A percentile compares a stretch with the other conserved stretches of the same genome.
These are phyloP conservation scores for Trichonephila clavata DNA, from an alignment of 1,140 invertebrate species.

Conservation along the genomic window DNA sequence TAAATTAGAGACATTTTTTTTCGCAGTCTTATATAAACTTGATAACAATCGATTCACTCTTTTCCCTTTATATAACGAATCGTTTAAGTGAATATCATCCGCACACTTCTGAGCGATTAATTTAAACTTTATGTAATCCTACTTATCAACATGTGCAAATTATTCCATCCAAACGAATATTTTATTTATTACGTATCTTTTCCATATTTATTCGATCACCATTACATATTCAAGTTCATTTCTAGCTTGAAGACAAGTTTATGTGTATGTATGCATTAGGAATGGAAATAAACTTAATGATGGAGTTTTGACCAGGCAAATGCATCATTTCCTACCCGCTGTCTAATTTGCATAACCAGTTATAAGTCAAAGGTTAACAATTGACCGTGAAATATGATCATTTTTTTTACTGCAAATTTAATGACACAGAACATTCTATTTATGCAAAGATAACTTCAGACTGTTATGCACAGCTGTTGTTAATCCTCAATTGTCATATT, in stretches of 20 bases:
- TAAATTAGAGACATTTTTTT: too few species aligned
- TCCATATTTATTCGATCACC: neutral
- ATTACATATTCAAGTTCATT: neutral
- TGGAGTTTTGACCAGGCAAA: neutral
- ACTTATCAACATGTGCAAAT: neutral
- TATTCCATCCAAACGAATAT: neutral
- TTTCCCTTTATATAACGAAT: too few species aligned
- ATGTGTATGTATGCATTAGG: neutral
- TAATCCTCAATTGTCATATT: neutral
- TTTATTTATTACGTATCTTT: neutral
- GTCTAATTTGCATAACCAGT: conserved; percentile 51
- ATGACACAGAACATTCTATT: neutral
- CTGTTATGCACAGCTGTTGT: neutral
- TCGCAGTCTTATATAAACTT: too few species aligned
- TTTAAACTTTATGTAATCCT: neutral
- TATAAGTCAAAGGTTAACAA: conserved; percentile 51
- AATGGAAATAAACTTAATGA: neutral
- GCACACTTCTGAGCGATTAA: too few species aligned
- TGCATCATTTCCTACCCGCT: neutral
- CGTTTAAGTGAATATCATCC: too few species aligned
- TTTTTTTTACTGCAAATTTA: conserved; percentile 27
- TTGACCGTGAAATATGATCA: conserved; percentile 68
- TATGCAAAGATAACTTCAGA: neutral
- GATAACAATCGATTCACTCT: too few species aligned
- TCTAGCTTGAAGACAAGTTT: neutral